phyloP scores from a whole-genome alignment of 2,888 invertebrate species.

The Barypeithes pellucidus region DNA sequence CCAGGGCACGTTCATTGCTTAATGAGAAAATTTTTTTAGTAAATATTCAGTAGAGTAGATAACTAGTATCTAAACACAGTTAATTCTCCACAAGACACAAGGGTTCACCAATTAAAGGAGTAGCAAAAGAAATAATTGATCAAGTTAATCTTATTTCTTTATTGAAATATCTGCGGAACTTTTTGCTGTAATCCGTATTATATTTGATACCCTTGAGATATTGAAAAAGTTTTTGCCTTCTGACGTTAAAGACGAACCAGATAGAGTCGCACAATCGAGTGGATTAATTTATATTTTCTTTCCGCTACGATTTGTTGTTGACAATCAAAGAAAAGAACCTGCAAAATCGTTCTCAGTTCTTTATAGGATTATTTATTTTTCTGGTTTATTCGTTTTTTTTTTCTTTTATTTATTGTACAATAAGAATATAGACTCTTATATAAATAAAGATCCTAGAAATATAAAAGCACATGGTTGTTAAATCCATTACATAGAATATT shows the following conservation, averaged over 20 bases:
- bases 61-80: too few relatives aligned
- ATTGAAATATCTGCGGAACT: constrained; percentile 45
- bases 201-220: constrained; percentile 64
- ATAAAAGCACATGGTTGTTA: too few relatives aligned
- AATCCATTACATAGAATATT: too few relatives aligned
- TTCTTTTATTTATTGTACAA: too few relatives aligned
- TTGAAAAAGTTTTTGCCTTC: constrained; percentile 58
- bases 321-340: background rate
- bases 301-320: background rate
- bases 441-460: too few relatives aligned
- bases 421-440: too few relatives aligned
- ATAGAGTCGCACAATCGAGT: constrained; percentile 13
- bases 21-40: too few relatives aligned
- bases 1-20: too few relatives aligned
- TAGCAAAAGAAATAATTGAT: background rate
- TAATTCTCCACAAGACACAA: too few relatives aligned
- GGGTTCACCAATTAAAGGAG: too few relatives aligned
- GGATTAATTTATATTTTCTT: constrained; percentile 14
- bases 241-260: background rate
- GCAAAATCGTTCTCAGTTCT: background rate
- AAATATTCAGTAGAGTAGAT: too few relatives aligned
- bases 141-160: background rate
- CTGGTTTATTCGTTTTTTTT: background rate
- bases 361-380: background rate
- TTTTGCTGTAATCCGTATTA: constrained; percentile 63